Evolutionary conservation across 2,888 invertebrate genomes (phyloP).

Genomic region (Sphaeridia pumilis): DNA sequence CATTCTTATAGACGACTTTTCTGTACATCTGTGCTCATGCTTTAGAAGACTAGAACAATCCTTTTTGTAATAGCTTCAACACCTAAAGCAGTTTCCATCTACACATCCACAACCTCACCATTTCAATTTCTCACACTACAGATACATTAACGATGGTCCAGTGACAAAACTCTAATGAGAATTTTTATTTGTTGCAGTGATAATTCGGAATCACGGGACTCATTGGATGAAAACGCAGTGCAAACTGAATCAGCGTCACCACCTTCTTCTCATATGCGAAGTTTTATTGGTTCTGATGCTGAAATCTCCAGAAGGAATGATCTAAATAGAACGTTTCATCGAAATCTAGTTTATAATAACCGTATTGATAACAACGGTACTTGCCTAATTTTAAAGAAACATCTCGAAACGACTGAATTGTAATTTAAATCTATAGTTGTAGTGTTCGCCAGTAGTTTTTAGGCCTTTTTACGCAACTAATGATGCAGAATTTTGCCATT

Average conservation of each 20-base stretch:
- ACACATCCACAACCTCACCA: not conserved
- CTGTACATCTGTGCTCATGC: not conserved
- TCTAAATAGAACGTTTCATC: slow-evolving; percentile 35
- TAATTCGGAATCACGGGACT: slow-evolving; percentile 60
- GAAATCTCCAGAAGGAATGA: slow-evolving; percentile 32
- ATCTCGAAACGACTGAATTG: slow-evolving; percentile 36
- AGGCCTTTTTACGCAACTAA: too few relatives aligned
- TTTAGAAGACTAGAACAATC: not conserved
- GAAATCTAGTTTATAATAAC: slow-evolving; percentile 35
- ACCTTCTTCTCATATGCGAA: slow-evolving; percentile 36
- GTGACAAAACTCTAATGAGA: too few relatives aligned
- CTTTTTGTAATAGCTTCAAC: not conserved
- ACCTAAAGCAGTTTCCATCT: not conserved
- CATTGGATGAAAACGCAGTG: slow-evolving; percentile 69
- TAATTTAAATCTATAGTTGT: too few relatives aligned
- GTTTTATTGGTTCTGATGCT: slow-evolving; percentile 34
- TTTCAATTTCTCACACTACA: not conserved
- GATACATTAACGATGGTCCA: too few relatives aligned
- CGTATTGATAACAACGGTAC: slow-evolving; percentile 27
- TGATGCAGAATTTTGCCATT: too few relatives aligned
- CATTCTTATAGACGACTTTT: not conserved
- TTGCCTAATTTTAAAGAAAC: slow-evolving; percentile 36
- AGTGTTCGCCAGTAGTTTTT: too few relatives aligned
- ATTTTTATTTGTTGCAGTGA: slow-evolving; percentile 44
- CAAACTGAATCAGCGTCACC: slow-evolving; percentile 42